Evolutionary conservation across 2,888 invertebrate genomes (phyloP).

Genomic region (Gerosis bhagava): DNA sequence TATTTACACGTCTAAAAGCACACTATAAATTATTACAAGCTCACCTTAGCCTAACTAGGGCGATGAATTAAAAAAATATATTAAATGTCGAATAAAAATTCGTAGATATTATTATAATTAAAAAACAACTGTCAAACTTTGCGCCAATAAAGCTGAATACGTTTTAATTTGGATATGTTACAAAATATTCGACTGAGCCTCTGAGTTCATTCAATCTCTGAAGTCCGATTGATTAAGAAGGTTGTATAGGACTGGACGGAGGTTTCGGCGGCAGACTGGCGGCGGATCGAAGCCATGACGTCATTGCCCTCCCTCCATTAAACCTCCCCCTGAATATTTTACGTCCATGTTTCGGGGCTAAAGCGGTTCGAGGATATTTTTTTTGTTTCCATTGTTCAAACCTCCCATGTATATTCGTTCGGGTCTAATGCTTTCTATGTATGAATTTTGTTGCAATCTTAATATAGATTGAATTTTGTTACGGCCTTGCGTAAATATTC

Average conservation of each 20-base stretch:
- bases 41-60: too few relatives aligned
- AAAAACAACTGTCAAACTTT: slow-evolving; percentile 19
- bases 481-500: neutral
- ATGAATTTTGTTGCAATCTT: slow-evolving; percentile 9
- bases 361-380: slow-evolving; percentile 23
- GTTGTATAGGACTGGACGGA: slow-evolving; percentile 48
- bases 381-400: slow-evolving; percentile 42
- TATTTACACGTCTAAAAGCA: too few relatives aligned
- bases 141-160: too few relatives aligned
- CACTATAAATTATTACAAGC: too few relatives aligned
- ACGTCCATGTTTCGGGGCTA: slow-evolving; percentile 53
- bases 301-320: slow-evolving; percentile 51
- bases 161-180: too few relatives aligned
- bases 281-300: slow-evolving; percentile 68
- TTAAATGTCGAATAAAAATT: too few relatives aligned
- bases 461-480: slow-evolving; percentile 10
- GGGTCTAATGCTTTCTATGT: slow-evolving; percentile 21
- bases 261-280: slow-evolving; percentile 58
- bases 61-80: too few relatives aligned
- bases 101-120: too few relatives aligned
- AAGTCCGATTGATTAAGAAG: slow-evolving; percentile 57
- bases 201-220: slow-evolving; percentile 35
- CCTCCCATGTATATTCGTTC: slow-evolving; percentile 34
- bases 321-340: slow-evolving; percentile 62
- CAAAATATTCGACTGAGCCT: too few relatives aligned